Conservation (phyloP, 2,797 vertebrate species). For the Nyctalus aviator region DNA sequence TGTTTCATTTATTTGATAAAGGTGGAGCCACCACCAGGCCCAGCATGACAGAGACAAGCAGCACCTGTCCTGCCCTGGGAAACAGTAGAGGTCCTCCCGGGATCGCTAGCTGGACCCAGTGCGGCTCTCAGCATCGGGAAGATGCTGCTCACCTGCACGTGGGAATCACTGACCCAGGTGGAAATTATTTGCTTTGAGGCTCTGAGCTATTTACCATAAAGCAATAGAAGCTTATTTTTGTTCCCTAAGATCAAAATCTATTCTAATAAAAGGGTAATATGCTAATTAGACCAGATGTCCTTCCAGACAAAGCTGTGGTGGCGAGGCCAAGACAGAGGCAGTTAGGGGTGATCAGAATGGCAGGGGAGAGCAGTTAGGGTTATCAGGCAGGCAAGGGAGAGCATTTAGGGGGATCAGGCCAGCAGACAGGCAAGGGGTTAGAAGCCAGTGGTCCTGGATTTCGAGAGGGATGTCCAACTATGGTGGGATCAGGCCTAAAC, state of each 20-base stretch:
- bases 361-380: no score
- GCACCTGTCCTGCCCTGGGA: background rate
- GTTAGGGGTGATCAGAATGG: no score
- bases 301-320: no score
- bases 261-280: no score
- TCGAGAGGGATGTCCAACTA: no score
- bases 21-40: background rate
- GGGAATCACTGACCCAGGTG: background rate
- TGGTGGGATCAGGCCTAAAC: no score
- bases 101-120: background rate
- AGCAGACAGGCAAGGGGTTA: no score
- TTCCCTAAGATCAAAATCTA: constrained; percentile 9
- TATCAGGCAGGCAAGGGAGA: no score
- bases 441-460: no score
- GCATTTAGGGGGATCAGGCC: no score
- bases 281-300: no score
- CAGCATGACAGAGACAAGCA: background rate
- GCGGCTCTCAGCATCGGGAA: background rate
- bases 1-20: background rate
- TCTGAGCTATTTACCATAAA: background rate
- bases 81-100: background rate
- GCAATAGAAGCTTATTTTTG: background rate
- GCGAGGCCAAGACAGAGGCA: no score
- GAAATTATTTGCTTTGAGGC: background rate
- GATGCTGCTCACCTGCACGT: background rate